Percentiles rank a stretch among this genome's conserved stretches.
Evolutionary conservation across 1,140 invertebrate species (phyloP).

Genomic region (Apocrypta bakeri): DNA sequence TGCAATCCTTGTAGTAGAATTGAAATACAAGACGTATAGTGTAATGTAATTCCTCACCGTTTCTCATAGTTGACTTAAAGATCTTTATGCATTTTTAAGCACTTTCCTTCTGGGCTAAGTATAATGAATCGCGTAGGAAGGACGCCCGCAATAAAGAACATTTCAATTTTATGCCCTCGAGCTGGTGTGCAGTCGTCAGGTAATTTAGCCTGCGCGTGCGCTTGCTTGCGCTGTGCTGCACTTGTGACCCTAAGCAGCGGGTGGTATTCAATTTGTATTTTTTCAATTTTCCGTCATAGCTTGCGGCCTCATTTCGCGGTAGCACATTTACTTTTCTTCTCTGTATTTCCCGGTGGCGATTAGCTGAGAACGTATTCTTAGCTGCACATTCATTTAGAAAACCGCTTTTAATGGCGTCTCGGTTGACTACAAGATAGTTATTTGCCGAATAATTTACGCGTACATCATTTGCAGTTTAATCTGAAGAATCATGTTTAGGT

Average conservation of each 20-base stretch:
- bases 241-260: slow-evolving; percentile 12
- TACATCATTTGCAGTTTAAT: neutral
- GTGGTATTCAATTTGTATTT: slow-evolving; percentile 29
- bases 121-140: neutral
- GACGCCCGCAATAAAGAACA: neutral
- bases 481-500: neutral
- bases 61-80: neutral
- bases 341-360: neutral
- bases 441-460: neutral
- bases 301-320: slow-evolving; percentile 22
- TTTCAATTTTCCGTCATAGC: slow-evolving; percentile 30
- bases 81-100: neutral
- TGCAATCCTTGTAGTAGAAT: too few relatives aligned
- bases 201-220: neutral
- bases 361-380: neutral
- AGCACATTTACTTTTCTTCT: slow-evolving; percentile 21
- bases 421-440: neutral
- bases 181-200: neutral
- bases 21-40: too few relatives aligned
- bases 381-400: neutral
- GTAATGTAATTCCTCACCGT: too few relatives aligned
- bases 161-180: slow-evolving; percentile 1
- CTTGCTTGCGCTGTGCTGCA: too few relatives aligned
- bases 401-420: neutral
- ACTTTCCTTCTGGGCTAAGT: neutral